Percentiles rank a stretch among this genome's conserved stretches.
phyloP scores from a whole-genome alignment of 2,113 vertebrate species.

The Protobothrops flavoviridis region DNA sequence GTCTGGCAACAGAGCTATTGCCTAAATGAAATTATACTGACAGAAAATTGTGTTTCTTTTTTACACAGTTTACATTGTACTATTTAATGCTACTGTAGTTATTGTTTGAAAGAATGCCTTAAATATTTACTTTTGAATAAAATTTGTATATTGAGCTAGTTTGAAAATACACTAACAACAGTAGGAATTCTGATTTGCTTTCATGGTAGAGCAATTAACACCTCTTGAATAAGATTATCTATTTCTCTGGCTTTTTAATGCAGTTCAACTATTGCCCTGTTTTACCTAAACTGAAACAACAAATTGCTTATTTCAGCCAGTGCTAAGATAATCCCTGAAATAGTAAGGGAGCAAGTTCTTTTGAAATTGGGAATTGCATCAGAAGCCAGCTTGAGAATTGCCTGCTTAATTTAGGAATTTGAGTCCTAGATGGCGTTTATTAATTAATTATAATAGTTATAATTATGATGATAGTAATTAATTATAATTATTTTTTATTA shows the following conservation, averaged over 20 bases:
- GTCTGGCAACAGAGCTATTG: neutral
- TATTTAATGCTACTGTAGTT: neutral
- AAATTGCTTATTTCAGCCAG: neutral
- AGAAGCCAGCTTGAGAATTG: neutral
- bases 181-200: neutral
- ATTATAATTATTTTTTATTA: neutral
- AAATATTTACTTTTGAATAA: neutral
- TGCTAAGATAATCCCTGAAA: neutral
- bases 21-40: neutral
- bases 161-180: neutral
- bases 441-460: neutral
- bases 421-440: neutral
- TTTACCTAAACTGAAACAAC: neutral
- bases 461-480: too few relatives aligned
- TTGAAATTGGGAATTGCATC: neutral
- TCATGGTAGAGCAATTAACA: neutral
- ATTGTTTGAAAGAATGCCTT: neutral
- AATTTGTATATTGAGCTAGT: neutral
- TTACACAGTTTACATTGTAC: neutral
- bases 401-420: neutral
- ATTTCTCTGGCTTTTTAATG: neutral
- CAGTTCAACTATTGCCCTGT: neutral
- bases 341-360: neutral
- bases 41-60: neutral
- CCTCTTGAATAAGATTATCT: neutral